Evolutionary conservation across 2,888 invertebrate genomes (phyloP), one percentile per base, ranked within the genome.

Genomic region (Stictocephala bisonia): DNA sequence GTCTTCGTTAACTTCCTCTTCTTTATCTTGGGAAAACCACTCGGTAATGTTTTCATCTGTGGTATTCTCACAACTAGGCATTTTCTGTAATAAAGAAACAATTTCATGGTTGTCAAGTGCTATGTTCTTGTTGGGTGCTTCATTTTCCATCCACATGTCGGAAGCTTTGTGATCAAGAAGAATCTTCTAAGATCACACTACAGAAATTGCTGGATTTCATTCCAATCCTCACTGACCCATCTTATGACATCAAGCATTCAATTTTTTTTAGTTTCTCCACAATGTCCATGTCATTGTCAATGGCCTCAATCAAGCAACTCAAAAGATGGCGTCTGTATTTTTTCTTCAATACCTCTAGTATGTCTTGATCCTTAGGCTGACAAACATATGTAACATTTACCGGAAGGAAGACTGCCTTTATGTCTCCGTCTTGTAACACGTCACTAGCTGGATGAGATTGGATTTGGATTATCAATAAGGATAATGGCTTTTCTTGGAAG

Each of bases 151-250:
- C 41, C 9, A 66, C 22, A 11, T 66, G 18, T 9, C 7, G 26
- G 48, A 50, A 41, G 40, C 51, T 20, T 35, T 68, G 35, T 74
- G 58, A 4, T 31, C 56, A 27, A 75, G 56, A 13, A 79, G 56
- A 69, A 78, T 74, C 50, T 76, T 77, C 78, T 79, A 79, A 20
- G 77, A 77, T n/a, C 72, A 75, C 60, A 56, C 67, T 24, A 80
- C 44, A 40, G 74, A 76, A 11, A 26, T 53, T 26, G 72, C 24
- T 35, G 71, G 13, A 80, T 41, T 53, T 66, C 72, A 15, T 75
- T 50, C 80, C 78, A 80, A 3, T 78, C 74, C 66, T 73, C 74
- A 7, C 75, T 76, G 13, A 79, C 41, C 53, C 76, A 75, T 27
- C 78, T 73, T 51, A 71, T 76, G 24, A 76, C 74, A 53, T 80